phyloP scores from a whole-genome alignment of 2,888 invertebrate genomes.

The Beris morrisii region DNA sequence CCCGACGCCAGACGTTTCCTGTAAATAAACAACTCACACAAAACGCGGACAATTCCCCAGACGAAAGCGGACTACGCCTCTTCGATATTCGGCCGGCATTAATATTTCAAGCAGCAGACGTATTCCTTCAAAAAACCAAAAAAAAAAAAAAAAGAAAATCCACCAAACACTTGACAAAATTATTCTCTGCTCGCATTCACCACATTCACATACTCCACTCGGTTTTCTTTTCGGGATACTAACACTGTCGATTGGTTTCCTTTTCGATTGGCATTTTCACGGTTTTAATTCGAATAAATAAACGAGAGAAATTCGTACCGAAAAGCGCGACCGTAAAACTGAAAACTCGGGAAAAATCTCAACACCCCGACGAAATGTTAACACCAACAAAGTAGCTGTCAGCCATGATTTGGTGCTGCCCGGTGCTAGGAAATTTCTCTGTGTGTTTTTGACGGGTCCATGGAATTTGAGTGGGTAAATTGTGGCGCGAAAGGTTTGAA shows the following conservation, averaged over 20 bases:
- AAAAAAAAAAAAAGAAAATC: constrained; percentile 2
- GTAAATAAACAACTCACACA: no score
- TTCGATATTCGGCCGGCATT: constrained; percentile 22
- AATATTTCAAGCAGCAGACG: constrained; percentile 20
- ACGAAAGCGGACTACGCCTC: constrained; percentile 9
- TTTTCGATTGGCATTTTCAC: constrained; percentile 1
- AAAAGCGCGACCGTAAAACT: not conserved
- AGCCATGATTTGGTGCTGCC: constrained; percentile 26
- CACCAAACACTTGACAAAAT: no score
- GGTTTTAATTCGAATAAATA: no score
- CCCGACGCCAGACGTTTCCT: no score
- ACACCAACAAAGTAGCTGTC: constrained; percentile 26
- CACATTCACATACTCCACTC: constrained; percentile 1
- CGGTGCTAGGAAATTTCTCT: not conserved
- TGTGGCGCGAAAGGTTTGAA: not conserved
- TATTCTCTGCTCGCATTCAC: not conserved
- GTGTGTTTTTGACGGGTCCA: constrained; percentile 14
- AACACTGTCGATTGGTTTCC: constrained; percentile 5
- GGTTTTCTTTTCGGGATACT: not conserved
- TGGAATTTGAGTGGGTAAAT: constrained; percentile 8
- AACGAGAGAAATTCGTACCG: not conserved
- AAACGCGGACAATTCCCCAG: no score
- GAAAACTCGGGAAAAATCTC: constrained; percentile 12
- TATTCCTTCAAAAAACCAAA: constrained; percentile 2
- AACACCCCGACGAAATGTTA: constrained; percentile 16